phyloP scores from a whole-genome alignment of 2,888 invertebrate species.

The Heliconius charithonia region DNA sequence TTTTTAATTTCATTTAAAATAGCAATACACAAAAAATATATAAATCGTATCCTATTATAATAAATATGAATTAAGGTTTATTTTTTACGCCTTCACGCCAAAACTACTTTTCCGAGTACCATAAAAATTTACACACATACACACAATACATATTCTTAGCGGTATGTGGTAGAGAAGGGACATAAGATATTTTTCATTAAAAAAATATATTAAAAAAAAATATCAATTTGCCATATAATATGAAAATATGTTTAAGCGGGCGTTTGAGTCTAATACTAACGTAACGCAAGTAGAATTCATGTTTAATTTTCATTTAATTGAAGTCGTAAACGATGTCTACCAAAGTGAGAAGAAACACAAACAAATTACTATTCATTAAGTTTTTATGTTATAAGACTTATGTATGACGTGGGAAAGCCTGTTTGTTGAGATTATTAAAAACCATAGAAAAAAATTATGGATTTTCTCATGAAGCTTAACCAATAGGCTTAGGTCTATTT shows the following conservation, averaged over 20 bases:
- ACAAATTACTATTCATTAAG: neutral
- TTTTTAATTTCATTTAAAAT: neutral
- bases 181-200: too few species aligned
- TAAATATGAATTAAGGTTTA: too few species aligned
- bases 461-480: constrained; percentile 1
- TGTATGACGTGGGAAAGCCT: constrained; percentile 2
- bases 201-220: too few species aligned
- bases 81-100: too few species aligned
- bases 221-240: too few species aligned
- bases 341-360: neutral
- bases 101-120: too few species aligned
- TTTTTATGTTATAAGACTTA: constrained; percentile 3
- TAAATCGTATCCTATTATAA: too few species aligned
- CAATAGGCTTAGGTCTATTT: neutral
- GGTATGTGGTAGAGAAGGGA: too few species aligned
- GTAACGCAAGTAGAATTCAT: neutral
- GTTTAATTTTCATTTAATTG: neutral
- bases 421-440: constrained; percentile 1
- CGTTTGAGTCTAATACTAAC: neutral
- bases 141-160: too few species aligned
- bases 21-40: too few species aligned
- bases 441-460: neutral
- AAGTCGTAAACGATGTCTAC: neutral
- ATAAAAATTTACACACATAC: too few species aligned
- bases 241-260: too few species aligned